Evolutionary conservation across 2,113 vertebrate genomes (phyloP).

Genomic region (Gracilinanus agilis): DNA sequence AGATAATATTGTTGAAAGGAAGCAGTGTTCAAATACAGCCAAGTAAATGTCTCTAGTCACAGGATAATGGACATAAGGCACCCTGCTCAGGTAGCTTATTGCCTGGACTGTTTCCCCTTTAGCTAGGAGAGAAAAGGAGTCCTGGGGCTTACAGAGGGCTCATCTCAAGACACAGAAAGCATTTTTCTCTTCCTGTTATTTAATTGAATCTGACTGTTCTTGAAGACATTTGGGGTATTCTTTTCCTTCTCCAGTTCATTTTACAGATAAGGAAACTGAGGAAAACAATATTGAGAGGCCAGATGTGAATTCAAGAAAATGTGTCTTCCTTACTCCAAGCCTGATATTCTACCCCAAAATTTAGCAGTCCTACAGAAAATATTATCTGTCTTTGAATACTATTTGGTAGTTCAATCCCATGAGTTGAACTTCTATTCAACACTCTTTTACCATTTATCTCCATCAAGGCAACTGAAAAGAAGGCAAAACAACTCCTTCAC

Average conservation of each 20-base stretch:
- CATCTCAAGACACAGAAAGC: neutral
- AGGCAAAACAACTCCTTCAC: neutral
- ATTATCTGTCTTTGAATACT: neutral
- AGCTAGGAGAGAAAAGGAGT: neutral
- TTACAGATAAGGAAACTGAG: too few relatives aligned
- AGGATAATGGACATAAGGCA: neutral
- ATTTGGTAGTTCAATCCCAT: neutral
- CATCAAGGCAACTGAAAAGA: neutral
- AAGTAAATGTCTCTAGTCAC: slow-evolving; percentile 61
- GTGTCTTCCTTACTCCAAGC: too few relatives aligned
- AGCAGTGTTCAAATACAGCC: slow-evolving; percentile 70
- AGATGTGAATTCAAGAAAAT: too few relatives aligned
- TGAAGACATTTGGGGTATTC: too few relatives aligned
- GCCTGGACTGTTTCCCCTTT: neutral
- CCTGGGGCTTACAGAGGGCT: neutral
- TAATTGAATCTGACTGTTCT: too few relatives aligned
- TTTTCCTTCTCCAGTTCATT: too few relatives aligned
- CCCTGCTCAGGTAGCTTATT: neutral
- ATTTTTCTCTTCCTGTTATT: too few relatives aligned
- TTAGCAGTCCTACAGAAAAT: neutral
- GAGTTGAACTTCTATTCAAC: neutral
- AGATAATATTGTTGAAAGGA: slow-evolving; percentile 69
- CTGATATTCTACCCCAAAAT: too few relatives aligned
- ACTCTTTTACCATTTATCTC: neutral
- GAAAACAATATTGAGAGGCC: too few relatives aligned